These are phyloP conservation scores for Sterrhoptilus dennistouni DNA, from an alignment of 2,113 vertebrate genomes.

Conservation along the genomic window DNA sequence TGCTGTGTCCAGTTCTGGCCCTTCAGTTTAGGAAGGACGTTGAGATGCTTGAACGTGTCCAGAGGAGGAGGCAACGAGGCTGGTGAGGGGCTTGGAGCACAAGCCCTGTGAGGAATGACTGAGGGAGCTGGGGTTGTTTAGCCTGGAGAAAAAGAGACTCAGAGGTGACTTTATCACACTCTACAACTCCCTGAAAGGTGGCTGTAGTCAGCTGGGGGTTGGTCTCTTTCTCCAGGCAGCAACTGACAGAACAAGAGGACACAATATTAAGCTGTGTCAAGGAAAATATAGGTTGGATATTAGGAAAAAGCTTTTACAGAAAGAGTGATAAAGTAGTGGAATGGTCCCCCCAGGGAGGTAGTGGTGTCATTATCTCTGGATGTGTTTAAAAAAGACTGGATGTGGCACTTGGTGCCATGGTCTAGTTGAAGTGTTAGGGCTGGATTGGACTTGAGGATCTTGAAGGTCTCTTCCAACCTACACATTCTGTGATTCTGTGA, in stretches of 20 bases:
- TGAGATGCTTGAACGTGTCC: not conserved
- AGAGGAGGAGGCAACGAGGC: not conserved
- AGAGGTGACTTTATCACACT: not conserved
- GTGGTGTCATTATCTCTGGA: not conserved
- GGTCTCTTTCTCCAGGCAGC: not conserved
- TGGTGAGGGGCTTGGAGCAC: not conserved
- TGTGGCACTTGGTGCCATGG: not conserved
- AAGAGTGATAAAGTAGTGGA: not conserved
- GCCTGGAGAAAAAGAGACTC: not conserved
- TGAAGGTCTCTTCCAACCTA: not conserved
- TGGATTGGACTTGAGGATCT: not conserved
- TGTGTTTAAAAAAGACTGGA: not conserved
- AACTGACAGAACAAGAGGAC: not conserved
- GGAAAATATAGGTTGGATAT: not conserved
- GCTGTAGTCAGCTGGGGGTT: no score
- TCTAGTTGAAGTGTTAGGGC: not conserved
- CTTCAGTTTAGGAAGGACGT: not conserved
- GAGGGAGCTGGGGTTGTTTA: not conserved
- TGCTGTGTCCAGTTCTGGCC: no score
- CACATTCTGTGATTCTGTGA: not conserved
- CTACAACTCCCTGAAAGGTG: not conserved
- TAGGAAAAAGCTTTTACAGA: not conserved
- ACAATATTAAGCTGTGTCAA: not conserved
- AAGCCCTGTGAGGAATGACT: not conserved
- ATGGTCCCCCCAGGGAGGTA: not conserved